Percentiles rank a stretch among this genome's conserved stretches.
These are phyloP conservation scores for Oscheius sp. DNA, from an alignment of 2,888 invertebrate genomes.

Conservation along the genomic window DNA sequence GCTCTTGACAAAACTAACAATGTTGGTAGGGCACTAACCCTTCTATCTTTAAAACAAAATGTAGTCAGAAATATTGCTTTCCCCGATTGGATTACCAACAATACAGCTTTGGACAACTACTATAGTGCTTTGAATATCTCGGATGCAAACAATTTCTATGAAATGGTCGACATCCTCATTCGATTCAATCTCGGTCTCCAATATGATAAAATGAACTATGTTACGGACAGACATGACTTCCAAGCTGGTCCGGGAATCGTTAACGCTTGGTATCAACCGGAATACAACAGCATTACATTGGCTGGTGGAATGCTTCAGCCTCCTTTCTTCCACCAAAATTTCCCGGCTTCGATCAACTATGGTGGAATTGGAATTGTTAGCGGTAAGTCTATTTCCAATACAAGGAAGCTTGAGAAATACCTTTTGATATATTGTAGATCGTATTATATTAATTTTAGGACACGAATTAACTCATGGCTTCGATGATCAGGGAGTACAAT, in stretches of 20 bases:
- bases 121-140: slow-evolving; percentile 41
- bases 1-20: slow-evolving; percentile 54
- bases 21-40: slow-evolving; percentile 35
- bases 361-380: slow-evolving; percentile 97
- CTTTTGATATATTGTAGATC: neutral
- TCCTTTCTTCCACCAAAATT: slow-evolving; percentile 61
- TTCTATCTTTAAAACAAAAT: slow-evolving; percentile 38
- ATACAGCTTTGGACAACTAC: slow-evolving; percentile 38
- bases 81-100: slow-evolving; percentile 55
- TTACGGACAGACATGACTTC: slow-evolving; percentile 53
- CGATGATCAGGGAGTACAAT: slow-evolving; percentile 78
- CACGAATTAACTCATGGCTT: slow-evolving; percentile 95
- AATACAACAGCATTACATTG: slow-evolving; percentile 66
- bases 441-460: no score
- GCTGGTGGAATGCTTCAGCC: slow-evolving; percentile 64
- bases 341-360: slow-evolving; percentile 73
- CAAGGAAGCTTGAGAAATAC: no score
- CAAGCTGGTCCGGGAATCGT: slow-evolving; percentile 59
- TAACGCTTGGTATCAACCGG: slow-evolving; percentile 65
- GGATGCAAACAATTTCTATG: slow-evolving; percentile 43
- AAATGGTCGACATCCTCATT: slow-evolving; percentile 42
- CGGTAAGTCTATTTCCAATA: no score
- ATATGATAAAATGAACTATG: slow-evolving; percentile 46
- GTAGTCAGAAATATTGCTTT: slow-evolving; percentile 55
- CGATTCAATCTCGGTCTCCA: slow-evolving; percentile 47